Conservation (phyloP, 35 echinoderm and acorn worm species). For the Chiridota heheva region DNA sequence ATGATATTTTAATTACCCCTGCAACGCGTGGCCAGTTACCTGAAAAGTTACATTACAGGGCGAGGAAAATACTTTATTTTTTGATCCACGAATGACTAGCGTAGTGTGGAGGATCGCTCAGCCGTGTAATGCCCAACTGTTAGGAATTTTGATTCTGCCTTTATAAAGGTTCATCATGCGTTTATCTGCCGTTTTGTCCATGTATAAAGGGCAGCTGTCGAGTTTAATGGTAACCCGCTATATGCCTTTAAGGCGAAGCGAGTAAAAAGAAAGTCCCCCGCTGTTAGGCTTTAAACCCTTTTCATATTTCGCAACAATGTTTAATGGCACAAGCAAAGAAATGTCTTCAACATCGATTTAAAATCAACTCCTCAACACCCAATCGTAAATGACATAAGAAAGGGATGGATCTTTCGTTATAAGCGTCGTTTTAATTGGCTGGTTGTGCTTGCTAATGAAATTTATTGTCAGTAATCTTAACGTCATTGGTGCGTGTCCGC, state of each 20-base stretch:
- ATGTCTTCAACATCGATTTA: too few relatives aligned
- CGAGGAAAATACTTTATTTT: neutral
- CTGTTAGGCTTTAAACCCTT: too few relatives aligned
- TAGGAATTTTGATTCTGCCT: constrained; percentile 44
- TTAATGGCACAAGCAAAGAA: too few relatives aligned
- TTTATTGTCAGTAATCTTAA: constrained; percentile 1
- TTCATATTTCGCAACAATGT: too few relatives aligned
- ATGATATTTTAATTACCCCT: constrained; percentile 55
- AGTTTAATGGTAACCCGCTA: constrained; percentile 38
- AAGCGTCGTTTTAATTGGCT: constrained; percentile 33
- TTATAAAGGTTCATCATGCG: constrained; percentile 25
- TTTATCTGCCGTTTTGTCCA: constrained; percentile 47
- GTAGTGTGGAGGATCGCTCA: constrained; percentile 32
- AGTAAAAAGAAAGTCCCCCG: too few relatives aligned
- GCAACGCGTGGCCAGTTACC: constrained; percentile 34
- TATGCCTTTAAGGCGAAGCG: constrained; percentile 40
- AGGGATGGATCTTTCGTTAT: constrained; percentile 37
- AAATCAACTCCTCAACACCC: too few relatives aligned
- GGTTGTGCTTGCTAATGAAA: neutral
- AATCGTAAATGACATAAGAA: too few relatives aligned
- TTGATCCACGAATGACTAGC: constrained; percentile 38
- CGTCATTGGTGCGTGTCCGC: constrained; percentile 39
- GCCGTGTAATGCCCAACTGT: constrained; percentile 56
- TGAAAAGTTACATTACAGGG: constrained; percentile 5
- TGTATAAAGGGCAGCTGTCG: constrained; percentile 44